Base-by-base conservation (phyloP, 2,797 vertebrate genomes). In the Psittacula derbiana region DNA sequence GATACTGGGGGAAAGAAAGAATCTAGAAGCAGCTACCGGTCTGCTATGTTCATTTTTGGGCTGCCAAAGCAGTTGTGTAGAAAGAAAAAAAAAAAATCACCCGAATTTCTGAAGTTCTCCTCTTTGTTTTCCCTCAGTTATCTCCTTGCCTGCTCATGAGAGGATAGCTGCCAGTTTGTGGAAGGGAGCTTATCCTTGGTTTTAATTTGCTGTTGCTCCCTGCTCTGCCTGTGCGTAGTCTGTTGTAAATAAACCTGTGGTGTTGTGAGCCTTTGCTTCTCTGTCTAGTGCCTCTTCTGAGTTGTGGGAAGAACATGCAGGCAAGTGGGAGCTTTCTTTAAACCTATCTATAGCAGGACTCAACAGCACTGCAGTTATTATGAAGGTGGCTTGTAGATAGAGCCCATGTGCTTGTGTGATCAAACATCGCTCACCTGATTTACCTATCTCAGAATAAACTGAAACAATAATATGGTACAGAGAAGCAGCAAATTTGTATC, bases 231-330 rank as follows among this genome's bases (percentile, higher is more conserved):
- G 19, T 50, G 57, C 87, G 36, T 55, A 70, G 25, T 50, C 64
- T 66, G 33, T 65, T 86, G 74, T 87, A 93, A 95, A 94, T 94
- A 90, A 94, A 85, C 57, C 41, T 61, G 52, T 64, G 71, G 23
- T 80, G 75, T 80, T 74, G 64, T 80, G 71, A 85, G 47, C 62
- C 30, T 88, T 61, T 49, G 12, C 66, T 95, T 76, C n/a, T 79
- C 74, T n/a, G 47, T 70, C 50, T 74, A 75, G 43, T 84, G 80
- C 46, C 47, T 64, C 43, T 66, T 75, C 82, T 10, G 78, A 70
- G 36, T 1, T 70, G 67, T 70, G 66, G 43, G n/a, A 61, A 93
- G 61, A 88, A 62, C 14, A 8, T 2, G 33, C 24, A 58, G 82
- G 65, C 55, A 60, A 65, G 55, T 25, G 31, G 16, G 50, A 94